Conservation (phyloP, 2,888 invertebrate genomes). For the Coelopa pilipes region DNA sequence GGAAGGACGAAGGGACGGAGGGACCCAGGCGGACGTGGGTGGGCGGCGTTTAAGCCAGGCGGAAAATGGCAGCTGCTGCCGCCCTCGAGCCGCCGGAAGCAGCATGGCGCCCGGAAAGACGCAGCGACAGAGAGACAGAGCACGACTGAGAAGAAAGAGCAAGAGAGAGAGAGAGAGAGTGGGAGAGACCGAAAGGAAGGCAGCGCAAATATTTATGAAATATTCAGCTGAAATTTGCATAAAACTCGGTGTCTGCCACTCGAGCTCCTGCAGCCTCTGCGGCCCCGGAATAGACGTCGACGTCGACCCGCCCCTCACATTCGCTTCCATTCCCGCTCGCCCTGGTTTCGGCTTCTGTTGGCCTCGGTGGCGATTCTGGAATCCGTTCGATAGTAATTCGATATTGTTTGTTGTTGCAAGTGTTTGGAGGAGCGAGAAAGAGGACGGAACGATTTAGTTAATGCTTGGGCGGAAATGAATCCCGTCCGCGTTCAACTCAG, state of each 20-base stretch:
- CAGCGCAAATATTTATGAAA: constrained; percentile 25
- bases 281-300: background rate
- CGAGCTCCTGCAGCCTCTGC: background rate
- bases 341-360: no score
- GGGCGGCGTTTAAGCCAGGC: constrained; percentile 23
- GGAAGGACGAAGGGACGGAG: no score
- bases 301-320: background rate
- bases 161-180: background rate
- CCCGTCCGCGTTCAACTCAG: no score
- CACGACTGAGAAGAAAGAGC: constrained; percentile 15
- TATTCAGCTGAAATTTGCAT: constrained; percentile 28
- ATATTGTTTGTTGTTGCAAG: background rate
- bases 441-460: no score
- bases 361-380: background rate
- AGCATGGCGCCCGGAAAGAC: constrained; percentile 3
- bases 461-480: no score
- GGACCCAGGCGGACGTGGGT: background rate
- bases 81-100: constrained; percentile 4
- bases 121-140: background rate
- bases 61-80: constrained; percentile 13
- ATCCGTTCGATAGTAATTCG: constrained; percentile 15
- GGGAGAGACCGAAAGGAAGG: background rate
- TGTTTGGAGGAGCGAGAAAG: no score
- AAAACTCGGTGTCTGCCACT: constrained; percentile 4
- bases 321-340: no score